Evolutionary conservation across 2,113 vertebrate species (phyloP), one percentile per base, ranked within the genome.

Genomic region (Rutilus rutilus): DNA sequence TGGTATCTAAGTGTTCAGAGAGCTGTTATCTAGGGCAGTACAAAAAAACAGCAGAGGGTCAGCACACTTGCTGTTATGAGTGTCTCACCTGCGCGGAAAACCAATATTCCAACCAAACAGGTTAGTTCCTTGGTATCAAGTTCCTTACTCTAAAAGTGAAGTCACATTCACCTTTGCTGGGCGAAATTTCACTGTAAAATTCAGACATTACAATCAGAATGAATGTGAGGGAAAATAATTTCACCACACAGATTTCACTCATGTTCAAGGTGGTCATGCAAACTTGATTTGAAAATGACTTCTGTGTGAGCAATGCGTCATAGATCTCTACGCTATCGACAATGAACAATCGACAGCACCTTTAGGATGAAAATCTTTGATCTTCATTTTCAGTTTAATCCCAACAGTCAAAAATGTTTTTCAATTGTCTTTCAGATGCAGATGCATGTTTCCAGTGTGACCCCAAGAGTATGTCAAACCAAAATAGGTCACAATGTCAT

Each of bases 21-120:
- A 95, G 92, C 89, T 98, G 96, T 87, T 85, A 89, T 19, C 95
- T 95, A 52, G 97, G 96, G 2, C 89, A 97, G 91, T 93, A 96
- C 91, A 98, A 97, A 90, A 97, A 96, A 90, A 94, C 95, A 39
- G 93, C 94, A 0, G 94, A 93, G 86, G 96, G 96, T 78, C 95
- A 95, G 50, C 96, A 97, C 82, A 97, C 92, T 4, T 98, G 97
- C 78, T 98, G 96, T 89, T 98, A 97, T 39, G 95, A 97, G 59
- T 97, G 96, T 88, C 89, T 95, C 85, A 93, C 92, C 88, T 98
- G 97, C 76, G 95, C 96, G 0, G 95, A 95, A 91, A 97, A 97
- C 89, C 94, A 97, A 81, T 97, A 93, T 89, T 97, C 95, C 84
- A 96, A 97, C 50, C 62, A 88, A 82, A 95, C 94, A 92, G 96